Percentiles rank a stretch among this genome's conserved stretches.
phyloP scores from a whole-genome alignment of 2,113 vertebrate genomes.

The Scomber colias region DNA sequence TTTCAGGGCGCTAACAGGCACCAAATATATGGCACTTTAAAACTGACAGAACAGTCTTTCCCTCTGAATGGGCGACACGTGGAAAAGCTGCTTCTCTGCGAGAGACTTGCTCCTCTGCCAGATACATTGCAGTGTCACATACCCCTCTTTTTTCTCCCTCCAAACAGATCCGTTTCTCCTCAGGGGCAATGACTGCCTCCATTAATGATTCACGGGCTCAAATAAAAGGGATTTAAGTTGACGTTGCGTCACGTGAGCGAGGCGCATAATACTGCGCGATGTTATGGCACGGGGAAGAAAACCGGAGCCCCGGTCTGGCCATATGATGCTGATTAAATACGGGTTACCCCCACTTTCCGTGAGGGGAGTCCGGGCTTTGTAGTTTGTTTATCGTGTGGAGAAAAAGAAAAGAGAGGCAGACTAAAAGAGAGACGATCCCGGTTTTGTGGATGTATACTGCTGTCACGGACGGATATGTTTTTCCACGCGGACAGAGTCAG shows the following conservation, averaged over 20 bases:
- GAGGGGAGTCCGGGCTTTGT: slow-evolving; percentile 88
- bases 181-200: slow-evolving; percentile 86
- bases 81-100: slow-evolving; percentile 74
- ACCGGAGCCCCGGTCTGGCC: slow-evolving; percentile 89
- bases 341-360: slow-evolving; percentile 88
- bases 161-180: slow-evolving; percentile 76
- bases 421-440: slow-evolving; percentile 60
- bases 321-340: slow-evolving; percentile 92
- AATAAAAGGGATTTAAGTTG: slow-evolving; percentile 98
- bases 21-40: slow-evolving; percentile 75
- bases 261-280: slow-evolving; percentile 93
- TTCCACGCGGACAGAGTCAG: slow-evolving; percentile 79
- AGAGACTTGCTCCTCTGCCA: slow-evolving; percentile 75
- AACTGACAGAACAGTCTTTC: slow-evolving; percentile 67
- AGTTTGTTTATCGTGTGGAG: slow-evolving; percentile 65
- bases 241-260: slow-evolving; percentile 97
- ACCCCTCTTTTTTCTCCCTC: slow-evolving; percentile 67
- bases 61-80: slow-evolving; percentile 72
- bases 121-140: slow-evolving; percentile 78
- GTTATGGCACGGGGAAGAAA: slow-evolving; percentile 93
- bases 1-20: slow-evolving; percentile 71
- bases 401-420: slow-evolving; percentile 51
- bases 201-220: slow-evolving; percentile 96
- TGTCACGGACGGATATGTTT: slow-evolving; percentile 87
- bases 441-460: slow-evolving; percentile 78